A percentile compares a stretch with the other conserved stretches of the same genome.
Conservation (phyloP, 2,888 invertebrate species). For the Mesorhabditis sp. region DNA sequence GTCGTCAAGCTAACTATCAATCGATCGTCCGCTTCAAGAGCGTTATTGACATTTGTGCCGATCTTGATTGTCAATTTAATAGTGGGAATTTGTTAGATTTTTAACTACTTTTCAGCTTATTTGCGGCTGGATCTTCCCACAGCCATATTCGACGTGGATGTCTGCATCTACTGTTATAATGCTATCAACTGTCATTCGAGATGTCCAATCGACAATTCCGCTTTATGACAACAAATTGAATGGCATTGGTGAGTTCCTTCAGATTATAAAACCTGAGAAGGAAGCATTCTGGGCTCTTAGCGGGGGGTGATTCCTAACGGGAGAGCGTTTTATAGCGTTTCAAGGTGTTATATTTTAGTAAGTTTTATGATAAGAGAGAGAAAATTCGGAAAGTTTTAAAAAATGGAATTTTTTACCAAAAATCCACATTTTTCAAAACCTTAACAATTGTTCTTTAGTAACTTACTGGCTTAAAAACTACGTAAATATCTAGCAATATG, state of each 20-base stretch:
- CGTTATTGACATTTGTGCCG: neutral
- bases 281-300: no score
- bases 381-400: no score
- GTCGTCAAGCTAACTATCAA: neutral
- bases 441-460: slow-evolving; percentile 1
- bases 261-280: no score
- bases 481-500: neutral
- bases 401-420: neutral
- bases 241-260: neutral
- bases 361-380: no score
- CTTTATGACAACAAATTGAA: neutral
- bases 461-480: neutral
- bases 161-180: neutral
- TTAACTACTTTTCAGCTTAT: neutral
- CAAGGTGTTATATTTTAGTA: no score
- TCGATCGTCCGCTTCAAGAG: neutral
- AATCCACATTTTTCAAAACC: slow-evolving; percentile 7
- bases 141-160: neutral
- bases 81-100: neutral
- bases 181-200: neutral
- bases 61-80: neutral
- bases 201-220: neutral
- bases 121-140: neutral
- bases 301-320: no score
- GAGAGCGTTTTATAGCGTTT: no score